Evolutionary conservation across 2,888 invertebrate species (phyloP), one percentile per base, ranked within the genome.

Genomic region (Phyllotreta striolata): DNA sequence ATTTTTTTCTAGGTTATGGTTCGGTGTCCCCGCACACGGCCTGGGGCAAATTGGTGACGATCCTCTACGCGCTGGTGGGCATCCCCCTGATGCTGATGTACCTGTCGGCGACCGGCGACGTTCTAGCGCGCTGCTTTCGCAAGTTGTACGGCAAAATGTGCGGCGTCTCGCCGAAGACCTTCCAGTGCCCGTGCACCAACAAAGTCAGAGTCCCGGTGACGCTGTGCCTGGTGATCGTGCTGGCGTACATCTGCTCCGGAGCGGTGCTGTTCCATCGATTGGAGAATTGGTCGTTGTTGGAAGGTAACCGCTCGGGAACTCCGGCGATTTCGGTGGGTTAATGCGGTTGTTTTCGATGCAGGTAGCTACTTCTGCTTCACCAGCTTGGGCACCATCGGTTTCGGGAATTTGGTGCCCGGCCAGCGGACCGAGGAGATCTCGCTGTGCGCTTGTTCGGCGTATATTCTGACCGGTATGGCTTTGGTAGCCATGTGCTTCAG

Each of bases 251-350:
- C 74, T 90, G 91, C 63, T 89, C 93, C 39, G 98, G 98, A 9
- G 93, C 96, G 0, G 84, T 93, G 64, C 85, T 98, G 70, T 98
- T 98, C 81, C 91, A 92, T 66, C 86, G 91, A 58, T 91, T 96
- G 78, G 98, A 98, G 80, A 88, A 89, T 71, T 98, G 98, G 98
- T 90, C 89, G 65, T 87, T 93, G 43, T 84, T 96, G 57, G 96
- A 96, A 77, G 95, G 96, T 62, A 68, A 61, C 58, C 61, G 35
- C 38, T 41, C 9, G 8, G 43, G n/a, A 7, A n/a, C 10, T 3
- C n/a, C 6, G 12, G 7, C 10, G 10, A 6, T 51, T 44, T 44
- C 12, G 4, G 10, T 1, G 5, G 14, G 10, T n/a, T 10, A 44
- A 13, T 44, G 6, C 12, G 12, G 7, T n/a, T 44, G 6, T 13